Base-by-base conservation (phyloP, 2,888 invertebrate species). In the Ypsolopha sequella region DNA sequence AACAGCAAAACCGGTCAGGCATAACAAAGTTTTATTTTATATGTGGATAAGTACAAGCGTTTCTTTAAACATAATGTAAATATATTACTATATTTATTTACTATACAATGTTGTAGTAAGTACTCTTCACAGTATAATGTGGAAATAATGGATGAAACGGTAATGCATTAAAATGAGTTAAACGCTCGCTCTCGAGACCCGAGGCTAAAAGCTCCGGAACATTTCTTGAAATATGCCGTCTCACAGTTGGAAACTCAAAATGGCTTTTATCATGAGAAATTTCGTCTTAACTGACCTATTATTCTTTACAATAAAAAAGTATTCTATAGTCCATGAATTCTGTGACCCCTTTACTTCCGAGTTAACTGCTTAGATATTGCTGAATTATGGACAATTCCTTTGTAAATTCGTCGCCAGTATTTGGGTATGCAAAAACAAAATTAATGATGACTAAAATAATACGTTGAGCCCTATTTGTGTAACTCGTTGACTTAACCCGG, bases 401-500 rank as follows among this genome's bases (percentile, higher is more conserved):
- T 46, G 46, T 35, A 34, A 46, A 46, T 46, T n/a, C 11, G 24
- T n/a, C 35, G 34, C 11, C 35, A 35, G 46, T 33, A 46, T 46
- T 46, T 46, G 11, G 11, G 34, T 33, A 34, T 10, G 34, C 11
- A 33, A 24, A 10, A 35, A 46, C 46, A 11, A 34, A 46, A 7
- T 46, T 35, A 10, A n/a, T 11, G 13, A 11, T 7, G 2, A 41
- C n/a, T 41, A 43, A 24, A 43, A 11, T 43, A 14, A 43, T 14
- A 14, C n/a, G 8, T 9, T 34, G 39, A 41, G 62, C 63, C 63
- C 67, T 70, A 73, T 76, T 77, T 72, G 68, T 76, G 69, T 72
- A 66, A 66, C 62, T 65, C 66, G 59, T 64, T 68, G 73, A 71
- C 70, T 74, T 81, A 84, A 84, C 85, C 84, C 70, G 85, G 85